Percentiles rank a stretch among this genome's conserved stretches.
These are phyloP conservation scores for Tragelaphus oryx DNA, from an alignment of 2,797 vertebrate genomes.

Conservation along the genomic window DNA sequence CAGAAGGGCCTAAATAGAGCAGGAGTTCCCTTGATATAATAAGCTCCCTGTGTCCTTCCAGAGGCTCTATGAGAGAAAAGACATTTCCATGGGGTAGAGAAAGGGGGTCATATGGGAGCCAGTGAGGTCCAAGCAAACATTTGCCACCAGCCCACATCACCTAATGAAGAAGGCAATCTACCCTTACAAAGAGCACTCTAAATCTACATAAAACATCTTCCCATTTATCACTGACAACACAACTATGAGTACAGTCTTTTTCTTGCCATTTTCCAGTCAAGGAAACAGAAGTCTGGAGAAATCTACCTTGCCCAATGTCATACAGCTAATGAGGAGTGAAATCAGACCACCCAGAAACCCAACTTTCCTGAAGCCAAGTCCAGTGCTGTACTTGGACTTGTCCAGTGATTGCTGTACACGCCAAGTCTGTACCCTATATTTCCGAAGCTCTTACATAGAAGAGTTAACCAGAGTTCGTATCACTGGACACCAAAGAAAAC, in stretches of 20 bases:
- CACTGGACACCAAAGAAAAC: neutral
- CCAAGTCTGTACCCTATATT: neutral
- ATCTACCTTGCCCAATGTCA: neutral
- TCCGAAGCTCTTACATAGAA: neutral
- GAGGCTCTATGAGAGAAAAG: neutral
- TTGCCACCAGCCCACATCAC: neutral
- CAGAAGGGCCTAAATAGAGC: neutral
- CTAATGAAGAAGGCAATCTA: neutral
- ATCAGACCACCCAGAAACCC: constrained; percentile 18
- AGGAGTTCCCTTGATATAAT: neutral
- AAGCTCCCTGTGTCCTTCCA: neutral
- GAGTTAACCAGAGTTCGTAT: neutral
- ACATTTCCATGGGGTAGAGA: neutral
- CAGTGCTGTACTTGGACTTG: neutral
- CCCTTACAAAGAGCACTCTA: neutral
- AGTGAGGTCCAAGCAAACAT: neutral
- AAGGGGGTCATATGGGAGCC: neutral
- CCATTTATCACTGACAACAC: neutral
- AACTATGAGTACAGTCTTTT: neutral
- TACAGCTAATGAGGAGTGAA: constrained; percentile 36
- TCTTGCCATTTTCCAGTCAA: constrained; percentile 40
- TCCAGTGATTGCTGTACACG: neutral
- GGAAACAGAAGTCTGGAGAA: constrained; percentile 10
- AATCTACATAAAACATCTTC: neutral
- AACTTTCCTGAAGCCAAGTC: neutral